Evolutionary conservation across 2,888 invertebrate genomes (phyloP).

Genomic region (Leptura quadrifasciata): DNA sequence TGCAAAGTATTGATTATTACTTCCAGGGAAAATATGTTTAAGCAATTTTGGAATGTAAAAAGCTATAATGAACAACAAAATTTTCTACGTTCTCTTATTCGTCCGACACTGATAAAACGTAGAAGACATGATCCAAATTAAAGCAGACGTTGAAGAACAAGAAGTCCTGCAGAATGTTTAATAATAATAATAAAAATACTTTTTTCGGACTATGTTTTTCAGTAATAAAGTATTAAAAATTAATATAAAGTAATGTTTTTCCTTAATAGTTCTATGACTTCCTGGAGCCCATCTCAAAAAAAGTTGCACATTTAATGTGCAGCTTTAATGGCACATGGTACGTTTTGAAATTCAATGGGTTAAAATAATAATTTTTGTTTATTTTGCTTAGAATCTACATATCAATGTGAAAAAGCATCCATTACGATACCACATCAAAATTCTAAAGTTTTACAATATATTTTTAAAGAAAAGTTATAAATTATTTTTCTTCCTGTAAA

Average conservation of each 20-base stretch:
- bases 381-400: neutral
- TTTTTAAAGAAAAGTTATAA: neutral
- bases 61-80: too few species aligned
- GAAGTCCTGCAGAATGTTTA: too few species aligned
- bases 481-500: conserved; percentile 10
- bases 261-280: too few species aligned
- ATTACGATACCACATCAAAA: neutral
- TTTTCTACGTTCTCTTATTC: too few species aligned
- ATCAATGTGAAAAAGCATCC: neutral
- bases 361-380: neutral
- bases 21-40: neutral
- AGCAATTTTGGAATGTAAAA: neutral
- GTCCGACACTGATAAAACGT: too few species aligned
- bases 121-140: too few species aligned
- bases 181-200: neutral
- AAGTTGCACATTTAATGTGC: conserved; percentile 8
- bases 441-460: neutral
- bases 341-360: conserved; percentile 28
- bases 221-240: neutral
- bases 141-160: too few species aligned
- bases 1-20: neutral
- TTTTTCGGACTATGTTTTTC: too few species aligned
- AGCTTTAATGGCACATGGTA: conserved; percentile 25
- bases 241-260: neutral
- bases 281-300: neutral